Percentiles rank a stretch among this genome's conserved stretches.
phyloP scores from a whole-genome alignment of 2,888 invertebrate species.

The Molanna angustata region DNA sequence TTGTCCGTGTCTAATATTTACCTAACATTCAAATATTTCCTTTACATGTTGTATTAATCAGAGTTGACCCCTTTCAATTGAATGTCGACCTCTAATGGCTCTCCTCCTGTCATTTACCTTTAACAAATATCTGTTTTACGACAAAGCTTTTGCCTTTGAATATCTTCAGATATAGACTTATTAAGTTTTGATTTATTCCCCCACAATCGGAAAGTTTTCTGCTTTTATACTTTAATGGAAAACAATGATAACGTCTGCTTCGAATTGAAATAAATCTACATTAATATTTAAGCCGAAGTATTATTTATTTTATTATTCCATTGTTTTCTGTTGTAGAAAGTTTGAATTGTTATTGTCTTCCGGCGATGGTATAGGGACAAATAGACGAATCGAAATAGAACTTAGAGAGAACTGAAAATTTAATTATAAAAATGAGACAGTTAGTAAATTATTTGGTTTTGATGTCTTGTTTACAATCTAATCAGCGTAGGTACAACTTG shows the following conservation, averaged over 20 bases:
- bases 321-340: conserved; percentile 25
- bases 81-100: no score
- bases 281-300: conserved; percentile 21
- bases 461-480: no score
- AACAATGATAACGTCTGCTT: conserved; percentile 27
- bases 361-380: not conserved
- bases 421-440: no score
- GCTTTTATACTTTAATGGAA: conserved; percentile 30
- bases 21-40: no score
- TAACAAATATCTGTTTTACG: conserved; percentile 14
- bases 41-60: no score
- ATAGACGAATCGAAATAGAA: not conserved
- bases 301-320: conserved; percentile 26
- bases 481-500: no score
- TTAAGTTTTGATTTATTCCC: conserved; percentile 27
- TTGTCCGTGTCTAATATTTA: no score
- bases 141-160: conserved; percentile 15
- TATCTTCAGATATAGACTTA: conserved; percentile 12
- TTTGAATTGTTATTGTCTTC: not conserved
- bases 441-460: no score
- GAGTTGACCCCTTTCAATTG: no score
- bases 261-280: conserved; percentile 32
- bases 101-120: not conserved
- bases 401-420: no score
- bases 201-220: conserved; percentile 14